A percentile compares a stretch with the other conserved stretches of the same genome.
Conservation (phyloP, 2,113 vertebrate species). For the Corapipo altera region DNA sequence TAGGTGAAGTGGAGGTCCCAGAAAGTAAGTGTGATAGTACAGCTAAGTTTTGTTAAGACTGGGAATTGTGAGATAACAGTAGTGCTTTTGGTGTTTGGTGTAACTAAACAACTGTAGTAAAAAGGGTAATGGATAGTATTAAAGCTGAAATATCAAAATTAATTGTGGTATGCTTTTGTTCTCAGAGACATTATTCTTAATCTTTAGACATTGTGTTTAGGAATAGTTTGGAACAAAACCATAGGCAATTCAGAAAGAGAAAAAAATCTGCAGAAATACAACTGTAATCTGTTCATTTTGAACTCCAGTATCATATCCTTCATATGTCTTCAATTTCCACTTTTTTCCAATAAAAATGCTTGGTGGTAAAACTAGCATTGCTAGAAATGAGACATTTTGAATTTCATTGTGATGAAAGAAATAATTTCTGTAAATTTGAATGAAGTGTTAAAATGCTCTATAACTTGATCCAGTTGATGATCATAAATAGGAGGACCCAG, state of each 20-base stretch:
- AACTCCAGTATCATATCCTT: not conserved
- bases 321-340: conserved; percentile 1
- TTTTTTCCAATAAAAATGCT: not conserved
- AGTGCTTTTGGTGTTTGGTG: not conserved
- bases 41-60: not conserved
- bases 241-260: not conserved
- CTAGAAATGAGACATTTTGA: not conserved
- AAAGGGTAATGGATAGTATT: not conserved
- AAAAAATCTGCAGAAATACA: not conserved
- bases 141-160: not conserved
- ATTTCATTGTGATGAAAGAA: not conserved
- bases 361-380: not conserved
- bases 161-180: not conserved
- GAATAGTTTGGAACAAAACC: not conserved
- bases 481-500: not conserved
- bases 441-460: not conserved
- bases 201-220: not conserved
- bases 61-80: not conserved
- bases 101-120: not conserved
- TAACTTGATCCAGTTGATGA: not conserved
- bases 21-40: conserved; percentile 82
- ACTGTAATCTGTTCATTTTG: not conserved
- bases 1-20: conserved; percentile 76
- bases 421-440: not conserved
- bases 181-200: not conserved